Base-by-base conservation (phyloP, 2,113 vertebrate species). In the Zeus faber region DNA sequence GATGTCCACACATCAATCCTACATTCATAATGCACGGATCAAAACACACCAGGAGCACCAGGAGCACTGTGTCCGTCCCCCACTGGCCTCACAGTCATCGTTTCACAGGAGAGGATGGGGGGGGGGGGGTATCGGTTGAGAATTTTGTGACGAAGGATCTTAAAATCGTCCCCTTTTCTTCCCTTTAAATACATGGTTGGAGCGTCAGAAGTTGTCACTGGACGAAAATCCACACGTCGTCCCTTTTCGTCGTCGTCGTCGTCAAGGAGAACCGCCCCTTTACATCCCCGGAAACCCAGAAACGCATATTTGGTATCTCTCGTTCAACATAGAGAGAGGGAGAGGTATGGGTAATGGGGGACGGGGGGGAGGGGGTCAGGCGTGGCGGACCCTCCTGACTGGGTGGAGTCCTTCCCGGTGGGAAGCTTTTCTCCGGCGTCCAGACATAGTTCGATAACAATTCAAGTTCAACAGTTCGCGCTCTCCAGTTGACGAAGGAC, bases 11-110 rank as follows among this genome's bases (percentile, higher is more conserved):
- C 74, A 49, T 68, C 54, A 31, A 72, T 64, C 81, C 60, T 74
- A 84, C 85, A 79, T 86, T 87, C 79, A 74, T 62, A 76, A 72
- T 74, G 74, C 72, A 78, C 59, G 55, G 62, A 67, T 59, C n/a
- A n/a, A 46, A 13, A 72, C 50, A 71, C 65, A 81, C 72, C 78
- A 73, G 70, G 60, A 81, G 72, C 81, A 80, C 80, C 78, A 69
- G 60, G 67, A 79, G 71, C 41, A 18, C 54, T 52, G 55, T 67
- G 60, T 61, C 70, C 77, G 74, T 76, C 72, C 66, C 54, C 37
- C 77, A 61, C 65, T 82, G 80, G 81, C 80, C 74, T 86, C 79
- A 79, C 77, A 82, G 77, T 81, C 74, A 35, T 22, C 22, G 7
- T 54, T 52, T 61, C 27, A 52, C 33, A 44, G 65, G 48, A 58